These are phyloP conservation scores for Thomomys bottae DNA, from an alignment of 2,113 vertebrate genomes.

Conservation along the genomic window DNA sequence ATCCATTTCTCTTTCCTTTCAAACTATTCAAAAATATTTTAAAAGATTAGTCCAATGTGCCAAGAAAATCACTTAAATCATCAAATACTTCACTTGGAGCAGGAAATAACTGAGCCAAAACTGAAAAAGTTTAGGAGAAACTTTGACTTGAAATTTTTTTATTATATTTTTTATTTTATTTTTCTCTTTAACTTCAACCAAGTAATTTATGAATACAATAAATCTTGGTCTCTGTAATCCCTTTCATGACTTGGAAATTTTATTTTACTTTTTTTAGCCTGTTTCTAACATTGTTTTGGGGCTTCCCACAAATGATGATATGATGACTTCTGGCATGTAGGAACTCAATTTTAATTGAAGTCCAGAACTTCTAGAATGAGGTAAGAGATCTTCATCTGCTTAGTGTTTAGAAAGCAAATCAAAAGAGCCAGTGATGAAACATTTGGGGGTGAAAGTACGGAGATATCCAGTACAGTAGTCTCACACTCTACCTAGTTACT, in stretches of 20 bases:
- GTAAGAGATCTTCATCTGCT: slow-evolving; percentile 6
- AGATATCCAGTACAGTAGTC: neutral
- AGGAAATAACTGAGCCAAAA: neutral
- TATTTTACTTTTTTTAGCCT: neutral
- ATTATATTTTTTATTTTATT: too few species aligned
- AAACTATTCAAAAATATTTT: slow-evolving; percentile 21
- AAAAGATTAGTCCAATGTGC: slow-evolving; percentile 20
- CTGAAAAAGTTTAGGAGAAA: neutral
- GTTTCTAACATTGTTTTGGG: slow-evolving; percentile 14
- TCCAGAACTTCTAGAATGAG: slow-evolving; percentile 23
- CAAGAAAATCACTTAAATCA: slow-evolving; percentile 27
- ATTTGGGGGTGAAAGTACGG: neutral
- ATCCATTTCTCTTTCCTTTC: slow-evolving; percentile 23
- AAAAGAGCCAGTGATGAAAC: neutral
- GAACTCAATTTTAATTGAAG: neutral
- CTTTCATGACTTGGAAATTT: too few species aligned
- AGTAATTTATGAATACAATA: too few species aligned
- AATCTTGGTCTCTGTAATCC: too few species aligned
- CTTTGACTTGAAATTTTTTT: neutral
- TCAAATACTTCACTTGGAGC: neutral
- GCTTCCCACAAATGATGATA: neutral
- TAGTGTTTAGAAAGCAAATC: slow-evolving; percentile 15
- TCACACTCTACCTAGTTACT: neutral
- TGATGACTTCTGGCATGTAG: neutral
- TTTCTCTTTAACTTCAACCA: too few species aligned